Evolutionary conservation across 2,888 invertebrate species (phyloP).

Genomic region (Leptopilina syphax): DNA sequence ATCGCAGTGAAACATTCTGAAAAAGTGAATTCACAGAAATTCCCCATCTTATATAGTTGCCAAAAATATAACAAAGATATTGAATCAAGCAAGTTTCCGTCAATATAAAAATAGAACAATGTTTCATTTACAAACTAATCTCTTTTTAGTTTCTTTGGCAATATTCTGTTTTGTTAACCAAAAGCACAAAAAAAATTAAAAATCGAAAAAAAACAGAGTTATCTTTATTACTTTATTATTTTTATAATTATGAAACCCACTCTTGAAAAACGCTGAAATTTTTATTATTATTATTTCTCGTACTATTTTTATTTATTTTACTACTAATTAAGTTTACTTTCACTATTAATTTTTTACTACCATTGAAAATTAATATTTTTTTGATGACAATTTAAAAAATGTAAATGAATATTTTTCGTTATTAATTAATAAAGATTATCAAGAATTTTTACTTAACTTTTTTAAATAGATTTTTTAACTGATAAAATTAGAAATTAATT

Average conservation of each 20-base stretch:
- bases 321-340: too few relatives aligned
- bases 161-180: background rate
- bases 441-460: too few relatives aligned
- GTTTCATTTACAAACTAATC: constrained; percentile 24
- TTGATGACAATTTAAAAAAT: too few relatives aligned
- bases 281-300: background rate
- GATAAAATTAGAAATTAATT: too few relatives aligned
- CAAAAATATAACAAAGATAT: constrained; percentile 28
- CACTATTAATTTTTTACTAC: too few relatives aligned
- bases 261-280: too few relatives aligned
- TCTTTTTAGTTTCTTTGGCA: background rate
- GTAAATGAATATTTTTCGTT: too few relatives aligned
- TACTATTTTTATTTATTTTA: background rate
- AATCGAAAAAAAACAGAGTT: background rate
- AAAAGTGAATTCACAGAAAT: background rate
- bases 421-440: too few relatives aligned
- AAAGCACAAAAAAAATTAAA: background rate
- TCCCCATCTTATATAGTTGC: constrained; percentile 6
- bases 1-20: background rate
- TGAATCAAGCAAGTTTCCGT: constrained; percentile 30
- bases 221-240: too few relatives aligned
- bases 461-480: too few relatives aligned
- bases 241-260: too few relatives aligned
- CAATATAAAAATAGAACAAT: constrained; percentile 16
- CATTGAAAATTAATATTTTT: too few relatives aligned